Evolutionary conservation across 2,797 vertebrate species (phyloP).

Genomic region (Lutjanus campechanus): DNA sequence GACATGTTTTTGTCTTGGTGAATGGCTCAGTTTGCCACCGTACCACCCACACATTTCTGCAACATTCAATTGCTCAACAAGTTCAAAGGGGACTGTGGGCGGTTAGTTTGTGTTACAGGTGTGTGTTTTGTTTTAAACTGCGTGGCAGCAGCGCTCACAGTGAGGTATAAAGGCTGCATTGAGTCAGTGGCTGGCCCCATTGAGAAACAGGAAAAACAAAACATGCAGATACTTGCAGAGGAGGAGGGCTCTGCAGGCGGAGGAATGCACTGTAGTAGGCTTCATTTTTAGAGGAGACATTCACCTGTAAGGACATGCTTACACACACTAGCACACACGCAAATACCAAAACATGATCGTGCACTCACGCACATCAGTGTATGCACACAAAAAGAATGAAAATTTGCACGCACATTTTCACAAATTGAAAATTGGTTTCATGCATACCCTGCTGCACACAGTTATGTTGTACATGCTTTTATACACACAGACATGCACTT

Average conservation of each 20-base stretch:
- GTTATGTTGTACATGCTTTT: not conserved
- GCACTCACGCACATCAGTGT: not conserved
- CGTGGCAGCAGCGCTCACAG: constrained; percentile 9
- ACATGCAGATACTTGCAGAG: constrained; percentile 60
- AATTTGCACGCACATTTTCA: not conserved
- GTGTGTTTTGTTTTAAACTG: constrained; percentile 49
- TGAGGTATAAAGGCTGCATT: constrained; percentile 46
- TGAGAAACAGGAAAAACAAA: constrained; percentile 61
- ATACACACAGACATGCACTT: constrained; percentile 7
- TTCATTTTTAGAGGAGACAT: constrained; percentile 20
- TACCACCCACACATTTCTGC: constrained; percentile 23
- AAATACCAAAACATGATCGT: not conserved
- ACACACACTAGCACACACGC: not conserved
- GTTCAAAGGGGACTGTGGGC: constrained; percentile 35
- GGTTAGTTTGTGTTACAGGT: constrained; percentile 48
- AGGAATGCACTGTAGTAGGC: constrained; percentile 49
- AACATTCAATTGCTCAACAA: constrained; percentile 52
- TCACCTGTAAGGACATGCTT: constrained; percentile 48
- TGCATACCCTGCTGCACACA: not conserved
- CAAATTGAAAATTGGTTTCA: not conserved
- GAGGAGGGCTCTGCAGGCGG: constrained; percentile 31
- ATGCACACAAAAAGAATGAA: not conserved
- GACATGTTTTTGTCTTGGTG: constrained; percentile 53
- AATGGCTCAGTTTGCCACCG: constrained; percentile 11
- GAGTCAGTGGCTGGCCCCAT: constrained; percentile 22